Evolutionary conservation across 2,888 invertebrate genomes (phyloP), one percentile per base, ranked within the genome.

Genomic region (Cyclophora punctaria): DNA sequence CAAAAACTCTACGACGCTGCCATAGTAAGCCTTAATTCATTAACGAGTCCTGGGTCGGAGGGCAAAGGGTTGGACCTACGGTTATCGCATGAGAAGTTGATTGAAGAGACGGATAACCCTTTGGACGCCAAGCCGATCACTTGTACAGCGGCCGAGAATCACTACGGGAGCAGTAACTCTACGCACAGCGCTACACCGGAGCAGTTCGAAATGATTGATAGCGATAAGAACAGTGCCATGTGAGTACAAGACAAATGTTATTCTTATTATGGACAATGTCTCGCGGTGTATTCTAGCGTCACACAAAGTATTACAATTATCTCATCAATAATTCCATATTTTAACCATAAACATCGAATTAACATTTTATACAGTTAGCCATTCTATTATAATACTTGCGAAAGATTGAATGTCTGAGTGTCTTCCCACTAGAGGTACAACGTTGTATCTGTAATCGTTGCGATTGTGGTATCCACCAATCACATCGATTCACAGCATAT

Each of bases 201-300:
- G 60, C 89, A 90, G 65, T 92, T 92, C 74, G 92, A 92, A 74
- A 90, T 92, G 63, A 91, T 92, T 58, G 91, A 90, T 48, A 89
- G 78, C 63, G 89, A 89, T 50, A 89, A 86, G 58, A 86, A 80
- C 67, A 80, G 77, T 70, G 73, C 69, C 47, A 70, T 73, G 88
- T 87, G 63, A 79, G 82, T 80, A 20, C 20, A 20, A 20, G 20
- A 20, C 20, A 20, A 20, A 20, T 20, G 20, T 20, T 20, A 20
- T 20, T 20, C 20, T 20, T 20, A 20, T 20, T 20, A 20, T 20
- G 20, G 20, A 20, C 20, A 20, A 20, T 20, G 20, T 20, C 20
- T 20, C 20, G 20, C 20, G 20, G 2, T 20, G 20, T 20, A 20
- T 20, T 20, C 20, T 20, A 2, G 2, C 20, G 20, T 20, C 20